A percentile compares a stretch with the other conserved stretches of the same genome.
These are phyloP conservation scores for Neogale vison DNA, from an alignment of 2,113 vertebrate genomes.

Conservation along the genomic window DNA sequence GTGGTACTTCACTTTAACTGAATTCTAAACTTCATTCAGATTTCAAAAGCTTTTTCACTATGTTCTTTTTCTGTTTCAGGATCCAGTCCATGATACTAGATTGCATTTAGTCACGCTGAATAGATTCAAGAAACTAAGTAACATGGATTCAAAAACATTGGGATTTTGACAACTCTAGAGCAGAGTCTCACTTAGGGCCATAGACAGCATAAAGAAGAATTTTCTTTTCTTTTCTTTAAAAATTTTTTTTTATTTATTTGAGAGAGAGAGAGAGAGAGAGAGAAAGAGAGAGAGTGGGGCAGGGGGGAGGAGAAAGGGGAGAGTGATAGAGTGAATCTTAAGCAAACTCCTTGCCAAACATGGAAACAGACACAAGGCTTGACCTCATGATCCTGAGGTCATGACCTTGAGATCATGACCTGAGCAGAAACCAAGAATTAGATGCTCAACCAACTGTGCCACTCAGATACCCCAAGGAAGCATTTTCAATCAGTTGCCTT, in stretches of 20 bases:
- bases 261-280: not conserved
- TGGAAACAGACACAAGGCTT: not conserved
- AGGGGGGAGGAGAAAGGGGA: not conserved
- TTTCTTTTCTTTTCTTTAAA: not conserved
- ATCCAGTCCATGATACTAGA: not conserved
- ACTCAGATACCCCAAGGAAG: not conserved
- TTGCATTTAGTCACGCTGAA: not conserved
- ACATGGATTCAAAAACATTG: not conserved
- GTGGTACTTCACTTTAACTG: not conserved
- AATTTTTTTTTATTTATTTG: not conserved
- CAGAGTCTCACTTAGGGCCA: not conserved
- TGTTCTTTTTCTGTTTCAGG: not conserved
- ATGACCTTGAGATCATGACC: not conserved
- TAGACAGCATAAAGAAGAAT: not conserved
- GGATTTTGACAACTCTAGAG: not conserved
- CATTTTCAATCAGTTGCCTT: not conserved
- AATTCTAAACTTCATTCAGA: constrained; percentile 12
- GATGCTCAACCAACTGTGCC: not conserved
- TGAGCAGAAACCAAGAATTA: not conserved
- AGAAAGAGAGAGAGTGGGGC: too few species aligned
- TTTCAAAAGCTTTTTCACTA: not conserved
- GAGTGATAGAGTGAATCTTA: not conserved
- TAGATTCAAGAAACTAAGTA: not conserved
- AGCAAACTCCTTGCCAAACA: not conserved
- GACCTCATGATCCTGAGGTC: not conserved